Base-by-base conservation (phyloP, 2,888 invertebrate genomes). In the Pyrocoelia pectoralis region DNA sequence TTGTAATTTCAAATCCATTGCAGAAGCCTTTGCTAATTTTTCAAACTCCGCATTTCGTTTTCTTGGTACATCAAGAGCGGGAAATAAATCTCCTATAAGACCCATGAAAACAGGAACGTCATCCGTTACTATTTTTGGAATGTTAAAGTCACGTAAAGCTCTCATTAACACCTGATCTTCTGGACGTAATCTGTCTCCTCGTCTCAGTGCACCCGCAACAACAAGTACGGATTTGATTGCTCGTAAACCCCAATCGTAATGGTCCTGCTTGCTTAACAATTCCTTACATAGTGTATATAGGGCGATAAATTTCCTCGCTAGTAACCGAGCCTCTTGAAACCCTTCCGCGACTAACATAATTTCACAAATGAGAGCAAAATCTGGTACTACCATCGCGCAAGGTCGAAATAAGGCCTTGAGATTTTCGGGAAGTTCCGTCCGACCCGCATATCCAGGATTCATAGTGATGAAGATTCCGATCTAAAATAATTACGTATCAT, bases 261-360 rank as follows among this genome's bases (percentile, higher is more conserved):
- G 97, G 79, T 97, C 97, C 81, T 96, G 94, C 78, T 96, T 96
- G 48, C 96, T 97, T 1, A 97, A 83, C 70, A 97, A 82, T 79
- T 97, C 97, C 70, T 88, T 88, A 78, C 97, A 97, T 68, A 97
- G 83, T 2, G 92, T 94, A 80, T 97, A 96, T 9, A 97, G 84
- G 0, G 97, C 96, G 77, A 97, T 95, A 80, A 97, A 97, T 83
- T 97, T 97, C 68, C 95, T 87, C 15, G 97, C 96, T 63, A 97
- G 80, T 18, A 95, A 81, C 70, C 95, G 87, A 5, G 97, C 97
- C 66, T 96, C 96, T 76, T 95, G 90, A 81, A 97, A 96, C 40
- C 96, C 97, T 83, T 97, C 97, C 3, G 95, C 95, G 10, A 95
- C 95, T 83, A 97, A 87, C 95, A 97, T 97, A 79, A 97, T 97